A percentile compares a stretch with the other conserved stretches of the same genome.
phyloP scores from a whole-genome alignment of 2,797 vertebrate genomes.

The Tympanoctomys barrerae region DNA sequence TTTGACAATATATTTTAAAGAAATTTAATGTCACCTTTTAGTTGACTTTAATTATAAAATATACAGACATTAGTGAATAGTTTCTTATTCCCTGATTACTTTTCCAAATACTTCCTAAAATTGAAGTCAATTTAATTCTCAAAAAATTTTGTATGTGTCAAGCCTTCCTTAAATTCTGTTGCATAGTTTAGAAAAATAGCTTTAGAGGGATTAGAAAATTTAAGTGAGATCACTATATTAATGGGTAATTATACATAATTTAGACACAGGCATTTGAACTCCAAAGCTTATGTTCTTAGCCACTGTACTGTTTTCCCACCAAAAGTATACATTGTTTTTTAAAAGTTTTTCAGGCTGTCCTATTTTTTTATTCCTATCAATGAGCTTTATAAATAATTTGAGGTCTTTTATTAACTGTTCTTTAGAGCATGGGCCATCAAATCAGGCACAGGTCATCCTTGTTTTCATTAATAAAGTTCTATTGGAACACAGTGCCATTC shows the following conservation, averaged over 20 bases:
- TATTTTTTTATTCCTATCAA: slow-evolving; percentile 13
- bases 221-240: background rate
- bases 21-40: background rate
- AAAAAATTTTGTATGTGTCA: background rate
- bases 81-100: slow-evolving; percentile 32
- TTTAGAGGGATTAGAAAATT: background rate
- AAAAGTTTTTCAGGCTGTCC: background rate
- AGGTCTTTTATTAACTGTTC: background rate
- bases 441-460: background rate
- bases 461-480: slow-evolving; percentile 41
- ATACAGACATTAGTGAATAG: background rate
- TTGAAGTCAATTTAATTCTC: background rate
- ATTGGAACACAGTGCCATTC: background rate
- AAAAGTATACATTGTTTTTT: background rate
- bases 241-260: background rate
- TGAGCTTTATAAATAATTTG: slow-evolving; percentile 26
- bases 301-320: background rate
- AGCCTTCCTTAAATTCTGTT: background rate
- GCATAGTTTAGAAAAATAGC: background rate
- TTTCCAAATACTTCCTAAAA: slow-evolving; percentile 49
- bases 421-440: background rate
- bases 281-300: background rate
- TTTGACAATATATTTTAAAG: background rate
- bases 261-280: background rate
- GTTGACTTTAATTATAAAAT: slow-evolving; percentile 42